Evolutionary conservation across 2,888 invertebrate species (phyloP), one percentile per base, ranked within the genome.

Genomic region (Brachyptera putata): DNA sequence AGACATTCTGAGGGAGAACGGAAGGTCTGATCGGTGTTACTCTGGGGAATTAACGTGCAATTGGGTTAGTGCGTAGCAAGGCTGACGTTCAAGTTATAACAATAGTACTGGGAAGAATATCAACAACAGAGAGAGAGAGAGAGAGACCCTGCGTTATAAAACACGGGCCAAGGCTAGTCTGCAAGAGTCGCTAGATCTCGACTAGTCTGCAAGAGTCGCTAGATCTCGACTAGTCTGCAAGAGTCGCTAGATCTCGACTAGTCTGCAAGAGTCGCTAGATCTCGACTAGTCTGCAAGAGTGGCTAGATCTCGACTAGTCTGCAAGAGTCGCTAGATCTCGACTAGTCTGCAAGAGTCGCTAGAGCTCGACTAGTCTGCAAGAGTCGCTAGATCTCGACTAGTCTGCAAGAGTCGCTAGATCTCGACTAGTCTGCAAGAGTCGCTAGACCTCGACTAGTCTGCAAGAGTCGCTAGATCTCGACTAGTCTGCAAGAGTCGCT

Each of bases 261-360:
- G 82, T 68, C 92, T 92, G 76, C 1, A 70, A 71, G 62, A 26
- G 30, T n/a, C n/a, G n/a, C n/a, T 91, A 92, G 1, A 87, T 79
- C 67, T 84, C 83, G 16, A 91, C 76, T 77, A 90, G 82, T 68
- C 92, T 92, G 76, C 1, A 70, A 71, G 62, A 26, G 30, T n/a
- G n/a, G n/a, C n/a, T 91, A 92, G 1, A 87, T 79, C 67, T 84
- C 83, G 16, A 91, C 76, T 77, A 90, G 82, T 68, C 92, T 92
- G 76, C 1, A 70, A 71, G 62, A 26, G 30, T n/a, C n/a, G n/a
- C n/a, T 91, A 92, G 1, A 87, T 79, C 67, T 84, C 83, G 16
- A 91, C 76, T 77, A 90, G 82, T 68, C 92, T 92, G 76, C 1
- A 70, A 71, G 62, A 26, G 30, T n/a, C n/a, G n/a, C n/a, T 91